Evolutionary conservation across 2,888 invertebrate species (phyloP).

Genomic region (Macrophya annulata): DNA sequence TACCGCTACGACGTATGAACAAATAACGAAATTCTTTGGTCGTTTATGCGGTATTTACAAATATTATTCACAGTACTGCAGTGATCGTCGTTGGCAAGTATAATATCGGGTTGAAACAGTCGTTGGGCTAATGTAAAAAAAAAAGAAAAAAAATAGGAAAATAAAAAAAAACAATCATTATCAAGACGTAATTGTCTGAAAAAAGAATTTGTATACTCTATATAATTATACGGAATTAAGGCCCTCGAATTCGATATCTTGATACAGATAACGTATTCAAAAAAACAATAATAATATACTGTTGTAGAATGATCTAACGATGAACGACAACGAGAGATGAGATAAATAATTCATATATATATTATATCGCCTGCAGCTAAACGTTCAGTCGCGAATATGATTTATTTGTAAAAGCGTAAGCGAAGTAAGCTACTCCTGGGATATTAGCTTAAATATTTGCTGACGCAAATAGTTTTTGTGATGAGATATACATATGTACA

Average conservation of each 20-base stretch:
- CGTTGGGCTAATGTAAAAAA: neutral
- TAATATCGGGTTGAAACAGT: neutral
- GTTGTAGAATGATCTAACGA: too few species aligned
- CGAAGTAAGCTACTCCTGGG: neutral
- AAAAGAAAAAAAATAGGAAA: too few species aligned
- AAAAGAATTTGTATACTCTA: neutral
- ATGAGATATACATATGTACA: too few species aligned
- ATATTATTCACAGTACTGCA: neutral
- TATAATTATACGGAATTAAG: neutral
- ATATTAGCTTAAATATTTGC: neutral
- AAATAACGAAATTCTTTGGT: neutral
- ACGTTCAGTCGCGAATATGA: neutral
- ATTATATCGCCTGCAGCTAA: neutral
- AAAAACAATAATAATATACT: too few species aligned
- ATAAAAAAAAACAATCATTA: too few species aligned
- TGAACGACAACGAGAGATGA: neutral
- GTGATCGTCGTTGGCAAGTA: neutral
- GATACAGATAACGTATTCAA: neutral
- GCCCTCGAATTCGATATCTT: neutral
- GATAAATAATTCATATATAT: neutral
- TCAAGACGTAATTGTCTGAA: neutral
- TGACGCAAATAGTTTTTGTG: conserved; percentile 23
- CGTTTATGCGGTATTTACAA: neutral
- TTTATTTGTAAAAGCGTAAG: neutral
- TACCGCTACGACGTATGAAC: neutral